These are phyloP conservation scores for Dromaius novaehollandiae DNA, from an alignment of 2,113 vertebrate genomes.

Conservation along the genomic window DNA sequence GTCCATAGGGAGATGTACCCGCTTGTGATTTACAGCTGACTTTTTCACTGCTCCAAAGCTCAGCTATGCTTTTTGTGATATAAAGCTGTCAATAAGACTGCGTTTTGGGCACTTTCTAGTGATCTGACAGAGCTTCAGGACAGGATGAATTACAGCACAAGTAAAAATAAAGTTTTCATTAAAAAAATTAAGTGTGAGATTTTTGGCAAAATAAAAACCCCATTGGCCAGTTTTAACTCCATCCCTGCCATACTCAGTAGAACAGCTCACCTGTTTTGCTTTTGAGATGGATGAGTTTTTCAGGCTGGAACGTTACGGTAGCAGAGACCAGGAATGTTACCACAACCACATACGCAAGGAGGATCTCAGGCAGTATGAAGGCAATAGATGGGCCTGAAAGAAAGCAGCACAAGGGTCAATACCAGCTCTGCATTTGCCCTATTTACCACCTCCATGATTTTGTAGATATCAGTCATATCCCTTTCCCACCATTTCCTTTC, in stretches of 20 bases:
- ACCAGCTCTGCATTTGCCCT: fast-evolving
- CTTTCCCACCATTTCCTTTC: background rate
- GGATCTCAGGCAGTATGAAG: background rate
- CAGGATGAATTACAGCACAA: background rate
- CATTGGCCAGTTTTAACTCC: fast-evolving
- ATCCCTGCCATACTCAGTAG: background rate
- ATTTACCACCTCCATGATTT: fast-evolving
- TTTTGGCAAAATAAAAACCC: background rate
- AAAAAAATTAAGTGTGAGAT: fast-evolving
- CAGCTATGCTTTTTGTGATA: background rate
- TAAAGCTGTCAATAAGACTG: background rate
- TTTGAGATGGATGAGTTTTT: background rate
- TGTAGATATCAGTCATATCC: fast-evolving
- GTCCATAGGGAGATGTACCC: background rate
- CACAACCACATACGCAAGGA: background rate
- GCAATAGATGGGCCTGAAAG: slow-evolving; percentile 49
- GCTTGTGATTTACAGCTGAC: background rate
- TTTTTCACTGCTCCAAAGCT: background rate
- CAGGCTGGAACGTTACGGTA: background rate
- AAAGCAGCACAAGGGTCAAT: fast-evolving
- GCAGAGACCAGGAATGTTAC: slow-evolving; percentile 21
- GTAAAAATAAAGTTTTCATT: background rate
- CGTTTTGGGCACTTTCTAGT: background rate
- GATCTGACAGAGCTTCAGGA: background rate
- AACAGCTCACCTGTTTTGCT: background rate